Conservation (phyloP, 2,113 vertebrate species). For the Ursus arctos region DNA sequence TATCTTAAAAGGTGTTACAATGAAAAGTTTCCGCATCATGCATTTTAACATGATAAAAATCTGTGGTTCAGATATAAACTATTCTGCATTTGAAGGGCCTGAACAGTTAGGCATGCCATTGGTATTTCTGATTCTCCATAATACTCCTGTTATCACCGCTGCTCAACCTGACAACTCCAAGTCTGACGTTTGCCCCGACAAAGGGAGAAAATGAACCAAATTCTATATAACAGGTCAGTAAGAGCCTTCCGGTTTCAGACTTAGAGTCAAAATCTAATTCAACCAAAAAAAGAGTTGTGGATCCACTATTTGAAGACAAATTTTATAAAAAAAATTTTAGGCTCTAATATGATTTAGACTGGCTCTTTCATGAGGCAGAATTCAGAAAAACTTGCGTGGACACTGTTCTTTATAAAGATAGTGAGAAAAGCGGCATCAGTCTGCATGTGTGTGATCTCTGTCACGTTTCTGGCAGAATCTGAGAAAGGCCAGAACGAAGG, state of each 20-base stretch:
- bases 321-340: not conserved
- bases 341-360: not conserved
- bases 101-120: not conserved
- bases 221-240: not conserved
- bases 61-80: not conserved
- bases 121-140: not conserved
- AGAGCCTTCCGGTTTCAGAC: constrained; percentile 12
- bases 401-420: not conserved
- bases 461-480: not conserved
- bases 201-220: not conserved
- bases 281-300: not conserved
- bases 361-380: not conserved
- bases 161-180: not conserved
- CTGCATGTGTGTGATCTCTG: not conserved
- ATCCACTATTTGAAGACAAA: not conserved
- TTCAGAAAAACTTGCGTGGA: not conserved
- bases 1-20: not conserved
- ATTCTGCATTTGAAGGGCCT: not conserved
- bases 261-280: not conserved
- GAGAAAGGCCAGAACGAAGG: not conserved
- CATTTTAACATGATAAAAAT: not conserved
- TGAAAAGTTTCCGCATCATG: not conserved
- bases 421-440: not conserved
- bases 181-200: not conserved
- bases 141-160: not conserved